A percentile compares a stretch with the other conserved stretches of the same genome.
Conservation (phyloP, 2,888 invertebrate genomes). For the Anoplius nigerrimus region DNA sequence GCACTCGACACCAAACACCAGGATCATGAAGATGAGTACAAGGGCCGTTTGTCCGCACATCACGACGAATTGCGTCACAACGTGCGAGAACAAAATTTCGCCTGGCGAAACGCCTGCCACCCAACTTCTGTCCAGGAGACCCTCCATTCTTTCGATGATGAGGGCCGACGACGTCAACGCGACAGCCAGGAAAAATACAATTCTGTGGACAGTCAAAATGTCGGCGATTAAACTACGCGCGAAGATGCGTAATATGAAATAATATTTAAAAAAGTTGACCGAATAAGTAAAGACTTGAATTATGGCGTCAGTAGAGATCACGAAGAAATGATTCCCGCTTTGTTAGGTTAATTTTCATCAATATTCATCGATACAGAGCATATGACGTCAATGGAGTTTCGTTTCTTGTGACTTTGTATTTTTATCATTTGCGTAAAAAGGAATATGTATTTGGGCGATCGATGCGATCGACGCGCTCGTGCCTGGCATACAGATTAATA, state of each 20-base stretch:
- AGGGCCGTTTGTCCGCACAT: constrained; percentile 96
- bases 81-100: constrained; percentile 95
- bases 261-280: not conserved
- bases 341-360: too few relatives aligned
- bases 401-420: too few relatives aligned
- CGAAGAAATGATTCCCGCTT: not conserved
- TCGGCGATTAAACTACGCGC: too few relatives aligned
- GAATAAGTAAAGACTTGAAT: not conserved
- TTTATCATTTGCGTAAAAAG: too few relatives aligned
- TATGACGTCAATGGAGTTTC: too few relatives aligned
- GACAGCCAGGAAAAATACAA: constrained; percentile 97
- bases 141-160: constrained; percentile 93
- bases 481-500: too few relatives aligned
- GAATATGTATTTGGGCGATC: too few relatives aligned
- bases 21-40: constrained; percentile 93
- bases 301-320: not conserved
- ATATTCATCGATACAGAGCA: too few relatives aligned
- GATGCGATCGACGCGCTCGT: too few relatives aligned
- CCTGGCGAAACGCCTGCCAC: constrained; percentile 94
- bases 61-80: constrained; percentile 94
- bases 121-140: constrained; percentile 93
- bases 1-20: constrained; percentile 92
- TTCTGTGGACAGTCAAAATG: constrained; percentile 79
- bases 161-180: constrained; percentile 94
- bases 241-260: not conserved